phyloP scores from a whole-genome alignment of 2,888 invertebrate species.

The Troilus luridus region DNA sequence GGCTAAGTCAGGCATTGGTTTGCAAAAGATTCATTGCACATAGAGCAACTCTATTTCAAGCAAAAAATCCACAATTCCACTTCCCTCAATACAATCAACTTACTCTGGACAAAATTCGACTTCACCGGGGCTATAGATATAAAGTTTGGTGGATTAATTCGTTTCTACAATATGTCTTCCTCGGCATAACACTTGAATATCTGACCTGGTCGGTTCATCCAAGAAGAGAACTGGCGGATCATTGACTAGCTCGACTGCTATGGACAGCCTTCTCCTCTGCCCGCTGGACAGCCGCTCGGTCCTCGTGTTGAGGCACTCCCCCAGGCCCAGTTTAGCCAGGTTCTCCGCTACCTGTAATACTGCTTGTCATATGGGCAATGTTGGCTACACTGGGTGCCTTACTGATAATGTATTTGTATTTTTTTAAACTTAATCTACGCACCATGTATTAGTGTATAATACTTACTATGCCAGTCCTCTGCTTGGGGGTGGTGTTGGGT shows the following conservation, averaged over 20 bases:
- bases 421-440: too few relatives aligned
- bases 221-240: slow-evolving; percentile 88
- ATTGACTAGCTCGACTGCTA: slow-evolving; percentile 86
- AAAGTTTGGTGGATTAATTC: too few relatives aligned
- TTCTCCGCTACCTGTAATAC: slow-evolving; percentile 73
- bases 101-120: too few relatives aligned
- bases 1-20: too few relatives aligned
- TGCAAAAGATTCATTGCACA: too few relatives aligned
- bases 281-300: slow-evolving; percentile 81
- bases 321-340: slow-evolving; percentile 76
- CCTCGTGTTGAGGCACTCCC: slow-evolving; percentile 74
- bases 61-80: too few relatives aligned
- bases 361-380: slow-evolving; percentile 2
- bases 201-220: slow-evolving; percentile 83
- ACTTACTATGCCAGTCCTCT: slow-evolving; percentile 67
- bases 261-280: slow-evolving; percentile 83
- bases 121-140: too few relatives aligned
- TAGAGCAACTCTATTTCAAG: too few relatives aligned
- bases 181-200: too few relatives aligned
- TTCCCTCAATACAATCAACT: too few relatives aligned
- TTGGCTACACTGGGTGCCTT: background rate
- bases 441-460: background rate
- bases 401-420: background rate
- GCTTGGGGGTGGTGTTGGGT: slow-evolving; percentile 68
- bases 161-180: too few relatives aligned